phyloP scores from a whole-genome alignment of 2,113 vertebrate genomes.

The Gymnogyps californianus region DNA sequence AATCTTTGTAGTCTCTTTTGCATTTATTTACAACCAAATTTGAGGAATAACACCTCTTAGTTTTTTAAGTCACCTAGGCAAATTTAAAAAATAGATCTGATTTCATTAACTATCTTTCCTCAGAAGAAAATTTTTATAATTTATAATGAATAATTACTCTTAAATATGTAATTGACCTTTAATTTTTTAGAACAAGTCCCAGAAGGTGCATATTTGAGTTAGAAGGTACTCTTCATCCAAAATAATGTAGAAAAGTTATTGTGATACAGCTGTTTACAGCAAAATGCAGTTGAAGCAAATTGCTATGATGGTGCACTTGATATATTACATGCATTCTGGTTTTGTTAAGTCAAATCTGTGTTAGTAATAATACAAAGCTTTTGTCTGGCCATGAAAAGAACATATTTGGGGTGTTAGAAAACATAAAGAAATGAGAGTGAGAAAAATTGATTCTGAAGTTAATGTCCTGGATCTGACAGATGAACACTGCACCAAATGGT shows the following conservation, averaged over 20 bases:
- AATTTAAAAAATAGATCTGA: not conserved
- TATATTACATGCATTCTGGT: not conserved
- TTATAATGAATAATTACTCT: conserved; percentile 63
- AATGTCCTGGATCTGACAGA: not conserved
- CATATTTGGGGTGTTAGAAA: not conserved
- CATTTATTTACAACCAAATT: not conserved
- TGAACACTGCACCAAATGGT: not conserved
- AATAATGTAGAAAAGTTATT: not conserved
- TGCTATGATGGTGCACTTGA: not conserved
- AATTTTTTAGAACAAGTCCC: not conserved
- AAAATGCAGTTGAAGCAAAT: not conserved
- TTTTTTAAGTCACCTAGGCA: not conserved
- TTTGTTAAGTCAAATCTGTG: not conserved
- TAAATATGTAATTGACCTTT: not conserved
- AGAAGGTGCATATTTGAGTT: not conserved
- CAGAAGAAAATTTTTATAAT: not conserved
- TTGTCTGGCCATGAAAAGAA: not conserved
- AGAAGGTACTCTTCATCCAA: not conserved
- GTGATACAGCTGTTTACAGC: not conserved
- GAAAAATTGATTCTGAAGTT: not conserved
- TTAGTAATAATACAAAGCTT: not conserved
- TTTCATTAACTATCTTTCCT: conserved; percentile 31
- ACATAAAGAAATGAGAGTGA: not conserved
- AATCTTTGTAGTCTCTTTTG: not conserved
- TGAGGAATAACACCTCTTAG: not conserved